Evolutionary conservation across 2,888 invertebrate species (phyloP).

Genomic region (Liposcelis brunnea): DNA sequence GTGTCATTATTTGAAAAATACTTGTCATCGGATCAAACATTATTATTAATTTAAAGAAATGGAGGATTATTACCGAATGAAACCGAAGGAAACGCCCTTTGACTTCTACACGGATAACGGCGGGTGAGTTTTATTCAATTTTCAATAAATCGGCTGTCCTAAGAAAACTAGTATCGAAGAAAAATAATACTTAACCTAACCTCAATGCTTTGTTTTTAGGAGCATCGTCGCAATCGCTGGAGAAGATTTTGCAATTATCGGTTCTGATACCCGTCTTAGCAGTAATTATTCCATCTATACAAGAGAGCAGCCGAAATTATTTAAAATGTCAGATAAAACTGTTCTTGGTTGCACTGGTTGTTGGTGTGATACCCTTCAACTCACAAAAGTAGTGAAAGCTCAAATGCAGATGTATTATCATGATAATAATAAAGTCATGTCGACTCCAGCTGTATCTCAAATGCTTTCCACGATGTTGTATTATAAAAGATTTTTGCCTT

Average conservation of each 20-base stretch:
- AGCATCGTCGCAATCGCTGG: conserved; percentile 93
- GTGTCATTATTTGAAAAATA: no score
- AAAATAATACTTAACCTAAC: background rate
- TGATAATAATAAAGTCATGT: conserved; percentile 83
- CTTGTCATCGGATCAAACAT: no score
- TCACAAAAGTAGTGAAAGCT: conserved; percentile 67
- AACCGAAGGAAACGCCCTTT: conserved; percentile 33
- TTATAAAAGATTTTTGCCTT: conserved; percentile 94
- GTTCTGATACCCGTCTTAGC: conserved; percentile 86
- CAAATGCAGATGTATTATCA: conserved; percentile 91
- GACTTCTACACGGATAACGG: conserved; percentile 60
- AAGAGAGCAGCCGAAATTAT: conserved; percentile 74
- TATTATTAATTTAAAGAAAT: no score
- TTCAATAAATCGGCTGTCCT: conserved; percentile 3
- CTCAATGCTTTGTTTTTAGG: conserved; percentile 33
- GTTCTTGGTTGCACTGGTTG: conserved; percentile 92
- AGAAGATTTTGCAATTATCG: conserved; percentile 85
- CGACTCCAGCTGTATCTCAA: conserved; percentile 83
- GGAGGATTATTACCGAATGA: conserved; percentile 13
- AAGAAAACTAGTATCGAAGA: conserved; percentile 3
- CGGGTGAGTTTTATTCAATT: conserved; percentile 43
- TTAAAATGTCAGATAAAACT: conserved; percentile 60
- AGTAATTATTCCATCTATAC: conserved; percentile 82
- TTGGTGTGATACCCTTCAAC: conserved; percentile 90
- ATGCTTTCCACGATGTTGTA: conserved; percentile 93